phyloP scores from a whole-genome alignment of 2,888 invertebrate species.

The Lysandra coridon region DNA sequence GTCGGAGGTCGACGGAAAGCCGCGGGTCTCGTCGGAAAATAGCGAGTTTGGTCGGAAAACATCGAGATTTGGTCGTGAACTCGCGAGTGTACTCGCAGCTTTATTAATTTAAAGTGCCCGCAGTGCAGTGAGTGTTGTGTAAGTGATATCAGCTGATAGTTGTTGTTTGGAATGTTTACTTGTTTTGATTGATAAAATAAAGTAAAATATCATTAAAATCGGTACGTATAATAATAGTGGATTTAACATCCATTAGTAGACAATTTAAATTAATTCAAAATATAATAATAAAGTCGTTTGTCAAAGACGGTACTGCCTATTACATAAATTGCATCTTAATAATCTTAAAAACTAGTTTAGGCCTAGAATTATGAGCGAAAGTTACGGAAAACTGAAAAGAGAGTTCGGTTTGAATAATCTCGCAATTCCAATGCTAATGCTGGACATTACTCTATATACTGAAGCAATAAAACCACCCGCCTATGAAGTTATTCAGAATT shows the following conservation, averaged over 20 bases:
- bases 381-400: slow-evolving; percentile 20
- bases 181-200: neutral
- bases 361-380: slow-evolving; percentile 10
- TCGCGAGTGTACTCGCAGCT: slow-evolving; percentile 38
- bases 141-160: slow-evolving; percentile 23
- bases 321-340: neutral
- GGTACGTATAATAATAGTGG: slow-evolving; percentile 3
- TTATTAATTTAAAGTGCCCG: slow-evolving; percentile 24
- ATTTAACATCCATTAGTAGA: neutral
- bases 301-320: neutral
- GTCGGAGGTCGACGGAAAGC: slow-evolving; percentile 48
- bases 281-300: neutral
- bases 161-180: slow-evolving; percentile 8
- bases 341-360: neutral
- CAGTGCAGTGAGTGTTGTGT: slow-evolving; percentile 29
- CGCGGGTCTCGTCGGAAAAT: slow-evolving; percentile 35
- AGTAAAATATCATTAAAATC: neutral
- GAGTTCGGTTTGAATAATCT: slow-evolving; percentile 19
- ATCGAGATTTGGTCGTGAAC: slow-evolving; percentile 39
- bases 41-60: slow-evolving; percentile 34
- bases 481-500: slow-evolving; percentile 11
- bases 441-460: slow-evolving; percentile 9
- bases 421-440: neutral
- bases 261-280: neutral
- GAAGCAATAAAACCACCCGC: neutral